Evolutionary conservation across 1,140 invertebrate genomes (phyloP), one percentile per base, ranked within the genome.

Genomic region (Ladona fulva): DNA sequence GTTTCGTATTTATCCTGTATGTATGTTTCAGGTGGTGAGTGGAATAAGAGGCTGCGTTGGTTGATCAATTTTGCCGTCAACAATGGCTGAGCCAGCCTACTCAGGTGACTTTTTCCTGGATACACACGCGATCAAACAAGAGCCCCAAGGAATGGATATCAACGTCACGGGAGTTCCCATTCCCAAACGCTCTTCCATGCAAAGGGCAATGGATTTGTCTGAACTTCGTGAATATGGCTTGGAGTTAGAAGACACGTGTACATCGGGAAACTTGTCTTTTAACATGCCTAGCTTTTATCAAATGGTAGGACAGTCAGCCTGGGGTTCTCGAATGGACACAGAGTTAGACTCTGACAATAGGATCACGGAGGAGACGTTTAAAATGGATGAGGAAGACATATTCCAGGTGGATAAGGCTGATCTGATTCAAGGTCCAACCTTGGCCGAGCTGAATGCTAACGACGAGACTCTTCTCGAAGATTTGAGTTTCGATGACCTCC

Each of bases 351-450:
- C 52, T 6, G 14, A 19, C 1, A 66, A 66, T 22, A 66, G 52
- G n/a, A 66, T 66, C 77, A 24, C 42, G 12, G 42, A 25, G 44
- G 80, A 80, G 3, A 85, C 89, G 6, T 90, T 92, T 75, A 92
- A 90, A 84, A 92, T 94, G 89, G 93, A 95, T 81, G 93, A 95
- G 81, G 93, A 95, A 83, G 94, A 95, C 83, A 94, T 95, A 80
- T 95, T 95, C 83, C 93, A 95, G 87, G 92, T 95, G 66, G 94
- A 96, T 83, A 94, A 95, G 85, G 91, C 92, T 74, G 94, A 95
- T 86, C 87, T 95, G 37, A 91, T 94, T 81, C 86, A 88, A 82
- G 93, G 93, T 0, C 94, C 94, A 0, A 97, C 94, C 78, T 85
- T 97, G 74, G 93, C 94, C 0, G 94, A 96, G 84, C 85, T 97